Evolutionary conservation across 2,113 vertebrate species (phyloP), one percentile per base, ranked within the genome.

Genomic region (Phrynocephalus versicolor): DNA sequence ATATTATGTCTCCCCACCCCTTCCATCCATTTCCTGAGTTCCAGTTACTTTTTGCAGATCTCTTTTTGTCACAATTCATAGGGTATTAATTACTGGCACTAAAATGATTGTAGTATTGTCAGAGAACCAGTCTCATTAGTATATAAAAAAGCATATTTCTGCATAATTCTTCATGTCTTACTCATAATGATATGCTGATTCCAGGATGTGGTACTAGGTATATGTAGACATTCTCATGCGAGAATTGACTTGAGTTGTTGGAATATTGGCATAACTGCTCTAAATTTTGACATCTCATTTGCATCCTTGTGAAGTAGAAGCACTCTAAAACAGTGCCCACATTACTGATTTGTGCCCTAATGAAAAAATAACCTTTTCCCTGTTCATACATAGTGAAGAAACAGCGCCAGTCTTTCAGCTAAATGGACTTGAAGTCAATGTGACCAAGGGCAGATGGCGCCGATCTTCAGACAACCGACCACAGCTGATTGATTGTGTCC

Each of bases 401-500:
- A 87, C 64, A 8, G 65, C 80, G 41, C 1, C 55, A 33, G 85
- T 27, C 45, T 62, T 76, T 16, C 83, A 87, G 58, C 79, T 86
- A 45, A 33, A 85, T 1, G 6, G 76, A 74, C 67, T 74, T 78
- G 89, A 89, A 0, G 0, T 6, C 86, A 94, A 81, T 0, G 0
- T 86, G n/a, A 79, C 79, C 80, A 89, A 64, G 57, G 33, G 30
- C 78, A 91, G 96, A 85, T 65, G 0, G 12, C 12, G 7, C 3
- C 88, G 95, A 69, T 95, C 93, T 1, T 73, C 77, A 13, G 85
- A 33, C 1, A 62, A 0, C 7, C 3, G 75, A 0, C 94, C 90
- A 0, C 90, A 92, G 12, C 96, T 97, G 0, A 89, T 96, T 6
- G 96, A 98, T 90, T 99, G 98, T 30, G 1, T 21, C 2, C 87